A percentile compares a stretch with the other conserved stretches of the same genome.
Conservation (phyloP, 2,113 vertebrate species). For the Percopsis transmontana region DNA sequence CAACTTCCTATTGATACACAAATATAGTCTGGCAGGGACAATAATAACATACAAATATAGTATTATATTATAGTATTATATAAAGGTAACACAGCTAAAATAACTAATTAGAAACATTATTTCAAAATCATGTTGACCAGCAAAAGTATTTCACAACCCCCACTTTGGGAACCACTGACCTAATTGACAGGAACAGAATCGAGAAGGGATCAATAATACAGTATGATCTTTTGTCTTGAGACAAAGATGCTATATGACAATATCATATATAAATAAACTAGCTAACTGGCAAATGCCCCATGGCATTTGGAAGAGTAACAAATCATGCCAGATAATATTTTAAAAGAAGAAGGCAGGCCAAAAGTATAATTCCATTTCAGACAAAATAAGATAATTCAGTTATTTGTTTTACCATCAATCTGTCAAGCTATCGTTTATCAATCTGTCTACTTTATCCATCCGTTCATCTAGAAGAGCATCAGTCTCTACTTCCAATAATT, state of each 20-base stretch:
- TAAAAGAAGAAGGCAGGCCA: background rate
- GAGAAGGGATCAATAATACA: too few relatives aligned
- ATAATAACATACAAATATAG: slow-evolving; percentile 44
- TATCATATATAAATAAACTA: too few relatives aligned
- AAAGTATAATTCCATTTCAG: background rate
- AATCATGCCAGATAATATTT: too few relatives aligned
- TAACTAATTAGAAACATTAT: too few relatives aligned
- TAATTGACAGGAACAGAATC: background rate
- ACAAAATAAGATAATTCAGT: background rate
- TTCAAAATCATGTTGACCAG: too few relatives aligned
- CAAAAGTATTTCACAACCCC: too few relatives aligned
- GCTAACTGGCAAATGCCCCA: too few relatives aligned
- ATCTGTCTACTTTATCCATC: background rate
- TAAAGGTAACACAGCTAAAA: too few relatives aligned
- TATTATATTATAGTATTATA: slow-evolving; percentile 33
- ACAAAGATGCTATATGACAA: slow-evolving; percentile 18
- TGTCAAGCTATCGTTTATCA: too few relatives aligned
- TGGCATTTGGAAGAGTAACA: too few relatives aligned
- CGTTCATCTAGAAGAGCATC: too few relatives aligned
- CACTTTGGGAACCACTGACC: background rate
- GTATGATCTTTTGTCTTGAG: slow-evolving; percentile 35
- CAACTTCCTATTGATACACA: slow-evolving; percentile 14
- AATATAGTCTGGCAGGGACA: slow-evolving; percentile 15
- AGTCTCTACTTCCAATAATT: too few relatives aligned
- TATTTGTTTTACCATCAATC: background rate